phyloP scores from a whole-genome alignment of 1,140 invertebrate species.

The Diplogasteroides magnus region DNA sequence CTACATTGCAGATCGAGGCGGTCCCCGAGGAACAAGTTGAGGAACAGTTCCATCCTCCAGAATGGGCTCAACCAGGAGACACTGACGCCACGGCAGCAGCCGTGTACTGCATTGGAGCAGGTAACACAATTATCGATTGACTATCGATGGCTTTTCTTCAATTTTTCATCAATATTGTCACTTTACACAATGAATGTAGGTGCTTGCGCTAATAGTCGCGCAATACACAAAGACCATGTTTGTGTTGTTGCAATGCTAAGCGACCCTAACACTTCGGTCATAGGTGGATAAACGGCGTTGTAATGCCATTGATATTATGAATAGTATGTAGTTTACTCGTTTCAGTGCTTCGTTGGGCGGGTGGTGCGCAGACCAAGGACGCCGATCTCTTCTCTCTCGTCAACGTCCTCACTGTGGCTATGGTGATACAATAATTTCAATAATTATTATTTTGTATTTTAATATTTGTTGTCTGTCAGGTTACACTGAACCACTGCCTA shows the following conservation, averaged over 20 bases:
- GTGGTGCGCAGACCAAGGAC: constrained; percentile 23
- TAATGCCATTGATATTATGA: neutral
- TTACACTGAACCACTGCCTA: too few relatives aligned
- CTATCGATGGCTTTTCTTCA: too few relatives aligned
- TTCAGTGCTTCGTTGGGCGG: constrained; percentile 5
- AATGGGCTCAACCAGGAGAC: constrained; percentile 12
- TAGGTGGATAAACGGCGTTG: too few relatives aligned
- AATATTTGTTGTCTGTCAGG: too few relatives aligned
- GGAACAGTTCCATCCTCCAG: constrained; percentile 19
- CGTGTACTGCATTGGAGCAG: constrained; percentile 30
- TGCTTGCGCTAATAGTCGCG: neutral
- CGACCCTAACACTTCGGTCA: too few relatives aligned
- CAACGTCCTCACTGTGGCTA: constrained; percentile 26
- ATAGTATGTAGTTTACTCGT: neutral
- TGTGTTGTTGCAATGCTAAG: neutral
- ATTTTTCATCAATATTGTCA: neutral
- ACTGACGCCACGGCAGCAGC: constrained; percentile 21
- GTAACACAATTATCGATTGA: neutral
- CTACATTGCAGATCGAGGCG: constrained; percentile 17
- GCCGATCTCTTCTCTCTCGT: constrained; percentile 31
- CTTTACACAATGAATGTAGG: neutral
- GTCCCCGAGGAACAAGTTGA: constrained; percentile 12
- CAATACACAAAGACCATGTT: neutral
- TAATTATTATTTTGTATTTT: too few relatives aligned
- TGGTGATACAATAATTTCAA: too few relatives aligned